A percentile compares a stretch with the other conserved stretches of the same genome.
phyloP scores from a whole-genome alignment of 2,113 vertebrate species.

The Irena cyanogastra region DNA sequence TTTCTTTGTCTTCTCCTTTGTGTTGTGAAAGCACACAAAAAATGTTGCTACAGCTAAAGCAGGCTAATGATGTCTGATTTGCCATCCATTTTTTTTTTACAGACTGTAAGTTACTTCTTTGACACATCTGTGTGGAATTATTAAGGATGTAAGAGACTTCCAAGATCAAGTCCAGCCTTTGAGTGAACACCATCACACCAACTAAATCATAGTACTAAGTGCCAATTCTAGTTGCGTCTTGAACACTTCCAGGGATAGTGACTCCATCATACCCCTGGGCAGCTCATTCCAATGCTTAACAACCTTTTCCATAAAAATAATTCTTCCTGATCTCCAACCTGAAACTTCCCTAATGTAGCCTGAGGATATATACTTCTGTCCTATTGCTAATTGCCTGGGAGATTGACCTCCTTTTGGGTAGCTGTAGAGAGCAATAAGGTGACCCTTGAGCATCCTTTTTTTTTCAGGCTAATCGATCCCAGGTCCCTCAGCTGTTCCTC shows the following conservation, averaged over 20 bases:
- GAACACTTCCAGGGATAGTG: background rate
- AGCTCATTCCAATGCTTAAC: background rate
- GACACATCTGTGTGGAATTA: background rate
- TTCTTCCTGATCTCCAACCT: background rate
- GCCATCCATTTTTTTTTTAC: background rate
- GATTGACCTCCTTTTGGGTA: background rate
- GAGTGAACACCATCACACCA: background rate
- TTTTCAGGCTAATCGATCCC: background rate
- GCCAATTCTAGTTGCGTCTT: background rate
- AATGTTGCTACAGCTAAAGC: background rate
- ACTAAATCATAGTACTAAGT: background rate
- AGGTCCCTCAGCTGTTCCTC: background rate
- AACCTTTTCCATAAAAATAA: background rate
- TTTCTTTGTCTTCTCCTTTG: background rate
- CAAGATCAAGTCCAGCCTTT: background rate
- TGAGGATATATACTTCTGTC: background rate
- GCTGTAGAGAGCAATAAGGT: accelerated
- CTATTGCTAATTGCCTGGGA: background rate
- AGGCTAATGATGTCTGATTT: background rate
- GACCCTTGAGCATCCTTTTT: background rate
- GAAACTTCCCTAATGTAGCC: background rate
- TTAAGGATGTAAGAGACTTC: background rate
- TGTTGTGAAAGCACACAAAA: background rate
- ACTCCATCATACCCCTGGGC: background rate
- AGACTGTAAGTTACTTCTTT: background rate